Base-by-base conservation (phyloP, 2,113 vertebrate genomes). In the Lepisosteus oculatus region DNA sequence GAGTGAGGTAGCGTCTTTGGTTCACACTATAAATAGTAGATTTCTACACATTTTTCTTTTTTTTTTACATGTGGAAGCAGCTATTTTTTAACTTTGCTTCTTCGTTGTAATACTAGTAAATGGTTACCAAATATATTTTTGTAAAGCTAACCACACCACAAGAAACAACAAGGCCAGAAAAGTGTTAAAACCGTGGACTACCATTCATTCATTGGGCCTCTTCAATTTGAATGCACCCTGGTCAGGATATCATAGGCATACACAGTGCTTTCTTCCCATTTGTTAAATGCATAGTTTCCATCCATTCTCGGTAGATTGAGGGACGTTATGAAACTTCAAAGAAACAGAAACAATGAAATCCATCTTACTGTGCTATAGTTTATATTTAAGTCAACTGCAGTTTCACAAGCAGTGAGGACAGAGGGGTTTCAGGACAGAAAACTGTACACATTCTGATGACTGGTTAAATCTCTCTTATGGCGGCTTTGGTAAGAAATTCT, bases 1-100 rank as follows among this genome's bases (percentile, higher is more conserved):
- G 95, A 97, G 96, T 98, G 97, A 99, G 97, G 97, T 99, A 99
- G 97, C 95, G 90, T 98, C 97, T 99, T 98, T 97, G 95, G 96
- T 99, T 98, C 94, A 95, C 93, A 95, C 95, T 95, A 96, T 94
- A 96, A 97, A 97, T 93, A 94, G 93, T 94, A 95, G 94, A 92
- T 95, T 90, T 95, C 92, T 92, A 95, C 92, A 93, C 87, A 76
- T 88, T 91, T 88, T 83, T 85, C 41, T 75, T 64, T 2, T 61
- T 78, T 66, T 72, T 79, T 84, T 80, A 92, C 88, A 88, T 69
- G 80, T 94, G 90, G 91, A 92, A 90, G 89, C 91, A 93, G 92
- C 90, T 91, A 90, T 91, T 88, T 92, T 85, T 92, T 86, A 87
- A 85, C 81, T 92, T 90, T 94, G 89, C 90, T 93, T 92, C 87